Evolutionary conservation across 2,888 invertebrate genomes (phyloP).

Genomic region (Balanococcus diminutus): DNA sequence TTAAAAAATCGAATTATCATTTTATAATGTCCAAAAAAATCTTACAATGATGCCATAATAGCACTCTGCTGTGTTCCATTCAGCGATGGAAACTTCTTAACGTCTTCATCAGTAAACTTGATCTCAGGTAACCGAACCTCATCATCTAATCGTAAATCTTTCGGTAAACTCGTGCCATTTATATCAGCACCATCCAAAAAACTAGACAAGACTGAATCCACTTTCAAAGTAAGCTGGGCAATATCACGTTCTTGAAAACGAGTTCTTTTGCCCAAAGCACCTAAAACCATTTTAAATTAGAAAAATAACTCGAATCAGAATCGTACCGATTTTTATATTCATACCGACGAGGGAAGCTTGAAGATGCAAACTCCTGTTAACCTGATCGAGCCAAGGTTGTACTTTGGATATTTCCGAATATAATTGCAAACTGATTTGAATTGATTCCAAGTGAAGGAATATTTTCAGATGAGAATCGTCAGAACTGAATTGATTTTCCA

Average conservation of each 20-base stretch:
- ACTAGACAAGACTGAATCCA: not conserved
- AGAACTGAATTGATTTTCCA: conserved; percentile 59
- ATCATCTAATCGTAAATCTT: conserved; percentile 78
- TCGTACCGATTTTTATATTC: not conserved
- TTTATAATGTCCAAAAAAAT: not conserved
- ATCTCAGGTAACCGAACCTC: conserved; percentile 84
- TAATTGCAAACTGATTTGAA: conserved; percentile 69
- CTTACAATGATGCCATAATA: conserved; percentile 77
- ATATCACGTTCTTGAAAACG: conserved; percentile 81
- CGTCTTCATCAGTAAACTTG: conserved; percentile 67
- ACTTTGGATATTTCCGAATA: conserved; percentile 48
- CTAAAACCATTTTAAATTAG: conserved; percentile 61
- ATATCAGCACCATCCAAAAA: not conserved
- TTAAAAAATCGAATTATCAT: not conserved
- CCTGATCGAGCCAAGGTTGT: conserved; percentile 9
- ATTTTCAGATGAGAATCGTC: conserved; percentile 62
- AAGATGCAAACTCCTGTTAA: not conserved
- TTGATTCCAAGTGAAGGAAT: conserved; percentile 65
- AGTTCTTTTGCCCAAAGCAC: conserved; percentile 87
- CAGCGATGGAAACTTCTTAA: conserved; percentile 64
- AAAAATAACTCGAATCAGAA: not conserved
- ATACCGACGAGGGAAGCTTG: conserved; percentile 8
- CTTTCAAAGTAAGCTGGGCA: conserved; percentile 76
- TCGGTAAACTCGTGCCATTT: conserved; percentile 64
- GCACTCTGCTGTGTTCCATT: conserved; percentile 79